phyloP scores from a whole-genome alignment of 1,140 invertebrate species.

The Pogonomyrmex barbatus region DNA sequence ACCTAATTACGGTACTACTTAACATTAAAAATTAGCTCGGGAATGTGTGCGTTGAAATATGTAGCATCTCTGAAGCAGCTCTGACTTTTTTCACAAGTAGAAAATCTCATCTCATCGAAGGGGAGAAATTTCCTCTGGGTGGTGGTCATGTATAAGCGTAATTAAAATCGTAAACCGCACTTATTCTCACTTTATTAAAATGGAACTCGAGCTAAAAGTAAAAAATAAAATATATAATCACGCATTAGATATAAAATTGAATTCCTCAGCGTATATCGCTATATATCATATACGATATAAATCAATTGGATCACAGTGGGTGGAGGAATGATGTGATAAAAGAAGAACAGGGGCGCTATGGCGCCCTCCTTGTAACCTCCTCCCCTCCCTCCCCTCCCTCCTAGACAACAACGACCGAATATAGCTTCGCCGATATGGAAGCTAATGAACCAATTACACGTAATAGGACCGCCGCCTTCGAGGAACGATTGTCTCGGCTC shows the following conservation, averaged over 20 bases:
- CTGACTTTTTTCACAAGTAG: neutral
- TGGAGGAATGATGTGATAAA: conserved; percentile 62
- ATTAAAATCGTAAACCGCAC: neutral
- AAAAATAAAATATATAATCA: neutral
- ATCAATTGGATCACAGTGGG: conserved; percentile 61
- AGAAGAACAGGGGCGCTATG: conserved; percentile 57
- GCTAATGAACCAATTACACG: conserved; percentile 77
- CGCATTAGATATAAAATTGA: neutral
- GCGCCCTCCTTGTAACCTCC: conserved; percentile 58
- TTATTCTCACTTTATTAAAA: neutral
- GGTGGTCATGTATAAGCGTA: neutral
- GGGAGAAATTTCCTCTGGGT: neutral
- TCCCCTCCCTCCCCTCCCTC: neutral
- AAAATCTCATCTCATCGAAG: neutral
- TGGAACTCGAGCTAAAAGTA: neutral
- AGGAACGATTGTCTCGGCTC: conserved; percentile 70
- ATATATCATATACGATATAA: conserved; percentile 44
- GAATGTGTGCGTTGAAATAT: neutral
- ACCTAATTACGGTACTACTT: conserved; percentile 38
- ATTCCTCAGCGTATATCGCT: neutral
- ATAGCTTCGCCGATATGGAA: conserved; percentile 71
- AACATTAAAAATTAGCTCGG: conserved; percentile 31
- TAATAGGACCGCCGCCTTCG: conserved; percentile 74
- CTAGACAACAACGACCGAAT: conserved; percentile 69
- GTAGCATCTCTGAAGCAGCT: neutral